A percentile compares a stretch with the other conserved stretches of the same genome.
Evolutionary conservation across 53 echinoderm and acorn worm species (phyloP).

Genomic region (Zoroaster sp.): DNA sequence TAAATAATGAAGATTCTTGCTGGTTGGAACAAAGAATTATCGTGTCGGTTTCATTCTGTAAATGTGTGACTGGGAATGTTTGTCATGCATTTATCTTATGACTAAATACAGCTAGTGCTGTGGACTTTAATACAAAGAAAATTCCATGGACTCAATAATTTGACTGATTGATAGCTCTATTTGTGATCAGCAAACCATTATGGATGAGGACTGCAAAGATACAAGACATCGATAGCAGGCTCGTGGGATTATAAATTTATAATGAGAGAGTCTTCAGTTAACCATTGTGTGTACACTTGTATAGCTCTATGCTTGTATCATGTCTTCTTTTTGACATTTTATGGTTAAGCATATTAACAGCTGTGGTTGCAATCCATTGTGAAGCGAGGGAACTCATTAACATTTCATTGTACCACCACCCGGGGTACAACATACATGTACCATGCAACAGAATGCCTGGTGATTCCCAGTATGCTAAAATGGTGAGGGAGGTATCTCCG

Average conservation of each 20-base stretch:
- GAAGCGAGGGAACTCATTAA: not conserved
- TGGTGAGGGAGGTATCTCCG: constrained; percentile 26
- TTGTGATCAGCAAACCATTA: not conserved
- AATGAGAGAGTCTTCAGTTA: not conserved
- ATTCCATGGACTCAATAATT: not conserved
- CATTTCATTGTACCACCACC: not conserved
- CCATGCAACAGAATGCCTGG: not conserved
- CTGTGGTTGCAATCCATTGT: not conserved
- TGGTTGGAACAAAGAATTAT: not conserved
- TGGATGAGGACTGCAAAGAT: not conserved
- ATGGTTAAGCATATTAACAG: not conserved
- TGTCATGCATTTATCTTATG: too few relatives aligned
- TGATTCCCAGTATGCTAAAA: constrained; percentile 2
- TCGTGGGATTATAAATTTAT: not conserved
- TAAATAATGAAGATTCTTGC: too few relatives aligned
- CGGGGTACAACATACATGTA: not conserved
- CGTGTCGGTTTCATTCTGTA: not conserved
- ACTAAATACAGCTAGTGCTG: too few relatives aligned
- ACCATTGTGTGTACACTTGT: not conserved
- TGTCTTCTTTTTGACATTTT: not conserved
- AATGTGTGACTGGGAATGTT: too few relatives aligned
- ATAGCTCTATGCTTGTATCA: too few relatives aligned
- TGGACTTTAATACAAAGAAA: too few relatives aligned
- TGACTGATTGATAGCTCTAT: not conserved
- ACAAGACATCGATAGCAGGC: not conserved